phyloP scores from a whole-genome alignment of 1,140 invertebrate genomes.

The Drosophila pseudoananassae region DNA sequence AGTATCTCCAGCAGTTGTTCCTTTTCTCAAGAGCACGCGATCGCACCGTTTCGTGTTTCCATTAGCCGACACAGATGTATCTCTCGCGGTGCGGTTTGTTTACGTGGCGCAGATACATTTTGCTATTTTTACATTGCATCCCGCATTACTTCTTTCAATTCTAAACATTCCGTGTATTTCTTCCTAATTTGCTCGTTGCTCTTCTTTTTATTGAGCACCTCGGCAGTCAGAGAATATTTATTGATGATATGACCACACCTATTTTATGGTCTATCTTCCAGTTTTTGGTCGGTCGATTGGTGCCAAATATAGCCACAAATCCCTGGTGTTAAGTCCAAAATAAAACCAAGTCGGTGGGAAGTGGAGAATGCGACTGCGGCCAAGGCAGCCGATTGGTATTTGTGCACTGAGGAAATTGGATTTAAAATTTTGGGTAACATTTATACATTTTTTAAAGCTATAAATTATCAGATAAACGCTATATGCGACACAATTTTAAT shows the following conservation, averaged over 20 bases:
- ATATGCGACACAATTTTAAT: too few species aligned
- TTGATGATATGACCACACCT: conserved; percentile 79
- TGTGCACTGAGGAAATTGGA: conserved; percentile 3
- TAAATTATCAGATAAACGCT: neutral
- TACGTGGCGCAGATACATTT: conserved; percentile 55
- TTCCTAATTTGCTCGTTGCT: conserved; percentile 70
- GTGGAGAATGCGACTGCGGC: conserved; percentile 46
- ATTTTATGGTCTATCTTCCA: conserved; percentile 62
- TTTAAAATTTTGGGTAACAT: neutral
- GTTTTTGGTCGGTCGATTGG: neutral
- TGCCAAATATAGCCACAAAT: conserved; percentile 75
- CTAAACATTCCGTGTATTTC: conserved; percentile 72
- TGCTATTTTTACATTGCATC: conserved; percentile 70
- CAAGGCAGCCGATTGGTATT: conserved; percentile 16
- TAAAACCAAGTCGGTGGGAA: conserved; percentile 53
- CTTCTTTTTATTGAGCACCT: conserved; percentile 70
- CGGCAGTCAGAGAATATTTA: conserved; percentile 62
- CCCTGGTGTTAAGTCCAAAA: conserved; percentile 71
- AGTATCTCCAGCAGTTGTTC: conserved; percentile 46
- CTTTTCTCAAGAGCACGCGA: conserved; percentile 53
- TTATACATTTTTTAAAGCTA: neutral
- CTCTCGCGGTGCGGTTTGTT: conserved; percentile 53
- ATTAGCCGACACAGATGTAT: conserved; percentile 37
- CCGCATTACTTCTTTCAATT: conserved; percentile 61
- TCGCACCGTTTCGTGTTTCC: conserved; percentile 44